Evolutionary conservation across 1,140 invertebrate species (phyloP), one percentile per base, ranked within the genome.

Genomic region (Trichomalopsis sarcophagae): DNA sequence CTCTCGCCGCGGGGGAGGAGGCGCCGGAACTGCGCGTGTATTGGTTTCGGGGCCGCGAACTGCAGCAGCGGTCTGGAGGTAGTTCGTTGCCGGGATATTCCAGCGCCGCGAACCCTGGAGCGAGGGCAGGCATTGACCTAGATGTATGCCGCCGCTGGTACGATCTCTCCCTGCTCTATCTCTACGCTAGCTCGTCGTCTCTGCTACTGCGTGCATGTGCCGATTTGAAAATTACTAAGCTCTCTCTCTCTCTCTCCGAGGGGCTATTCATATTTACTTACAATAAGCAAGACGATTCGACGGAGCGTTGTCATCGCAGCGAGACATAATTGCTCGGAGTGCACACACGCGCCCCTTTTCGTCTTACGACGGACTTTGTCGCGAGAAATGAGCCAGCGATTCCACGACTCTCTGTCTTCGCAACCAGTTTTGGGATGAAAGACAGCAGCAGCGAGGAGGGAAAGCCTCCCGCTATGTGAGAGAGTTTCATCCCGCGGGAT

Each of bases 61-160:
- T 27, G 69, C 69, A 30, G 69, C 23, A 9, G 88, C 86, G 84
- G 84, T 84, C 81, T 87, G 85, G 85, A 87, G 87, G 87, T 87
- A 84, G 87, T 62, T 62, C 55, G 55, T 62, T 62, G 21, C 55
- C 55, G 55, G 55, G 55, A 62, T 62, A 21, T 62, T 62, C 55
- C 55, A 5, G 0, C 17, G 23, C 30, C 21, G 78, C 88, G 82
- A 88, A 87, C 87, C 87, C 88, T 88, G 87, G 88, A 89, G 88
- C 88, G 87, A 89, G 88, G 87, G 87, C 87, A 90, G 88, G 87
- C 89, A 90, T 91, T 91, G 90, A 91, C 89, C 90, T 90, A 91
- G 88, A 91, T 91, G 88, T 87, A 68, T 55, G 66, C 84, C 11
- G 14, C 81, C 55, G 47, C 40, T n/a, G 69, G 40, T 10, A 27